phyloP scores from a whole-genome alignment of 2,113 vertebrate genomes.

The Vidua chalybeata region DNA sequence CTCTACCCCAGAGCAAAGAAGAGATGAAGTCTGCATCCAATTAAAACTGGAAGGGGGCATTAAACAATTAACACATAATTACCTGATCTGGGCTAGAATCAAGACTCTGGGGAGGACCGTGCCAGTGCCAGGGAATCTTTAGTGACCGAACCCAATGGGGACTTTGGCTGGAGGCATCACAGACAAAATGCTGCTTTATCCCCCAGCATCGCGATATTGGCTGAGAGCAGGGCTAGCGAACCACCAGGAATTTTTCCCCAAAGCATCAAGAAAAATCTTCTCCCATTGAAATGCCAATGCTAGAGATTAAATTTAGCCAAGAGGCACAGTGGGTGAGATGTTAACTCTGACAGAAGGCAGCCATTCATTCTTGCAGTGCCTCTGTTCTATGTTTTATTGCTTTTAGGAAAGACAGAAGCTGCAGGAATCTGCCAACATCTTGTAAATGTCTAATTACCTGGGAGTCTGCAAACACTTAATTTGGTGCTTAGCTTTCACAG shows the following conservation, averaged over 20 bases:
- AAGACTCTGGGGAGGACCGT: neutral
- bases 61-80: conserved; percentile 64
- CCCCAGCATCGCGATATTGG: accelerated
- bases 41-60: conserved; percentile 53
- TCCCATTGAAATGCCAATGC: neutral
- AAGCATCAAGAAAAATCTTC: neutral
- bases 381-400: neutral
- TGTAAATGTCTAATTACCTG: neutral
- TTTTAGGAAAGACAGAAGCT: neutral
- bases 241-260: neutral
- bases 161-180: neutral
- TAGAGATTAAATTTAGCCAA: neutral
- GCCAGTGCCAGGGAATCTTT: conserved; percentile 1
- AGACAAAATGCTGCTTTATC: neutral
- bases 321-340: neutral
- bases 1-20: conserved; percentile 37
- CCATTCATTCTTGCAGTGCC: neutral
- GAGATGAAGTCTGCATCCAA: conserved; percentile 44
- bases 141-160: neutral
- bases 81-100: conserved; percentile 20
- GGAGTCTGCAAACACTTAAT: neutral
- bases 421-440: neutral
- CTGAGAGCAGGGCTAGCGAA: neutral
- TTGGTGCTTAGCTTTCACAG: neutral
- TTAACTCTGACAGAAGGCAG: neutral